Conservation (phyloP, 23 tunicate species). For the Styela plicata region DNA sequence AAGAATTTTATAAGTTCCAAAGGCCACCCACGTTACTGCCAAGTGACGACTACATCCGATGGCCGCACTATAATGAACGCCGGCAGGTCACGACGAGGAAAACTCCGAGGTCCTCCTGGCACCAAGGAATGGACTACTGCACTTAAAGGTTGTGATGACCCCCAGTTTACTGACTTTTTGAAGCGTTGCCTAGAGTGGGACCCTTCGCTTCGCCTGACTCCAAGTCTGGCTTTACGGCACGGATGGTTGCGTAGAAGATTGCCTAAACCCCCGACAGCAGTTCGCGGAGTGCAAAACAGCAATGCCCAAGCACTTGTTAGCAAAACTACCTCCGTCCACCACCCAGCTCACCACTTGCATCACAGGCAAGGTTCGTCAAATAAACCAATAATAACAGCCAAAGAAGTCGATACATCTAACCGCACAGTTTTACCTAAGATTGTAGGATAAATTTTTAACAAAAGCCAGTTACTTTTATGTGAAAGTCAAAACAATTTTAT, state of each 20-base stretch:
- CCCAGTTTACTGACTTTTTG: conserved; percentile 83
- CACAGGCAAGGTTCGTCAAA: conserved; percentile 48
- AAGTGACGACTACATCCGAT: conserved; percentile 81
- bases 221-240: conserved; percentile 94
- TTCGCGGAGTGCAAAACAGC: conserved; percentile 6
- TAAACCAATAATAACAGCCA: conserved; percentile 63
- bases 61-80: conserved; percentile 90
- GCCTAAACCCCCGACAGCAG: conserved; percentile 70
- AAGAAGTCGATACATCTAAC: conserved; percentile 52
- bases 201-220: conserved; percentile 80
- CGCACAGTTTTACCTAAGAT: conserved; percentile 89
- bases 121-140: conserved; percentile 90
- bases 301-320: conserved; percentile 18
- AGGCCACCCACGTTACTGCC: conserved; percentile 98
- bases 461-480: not conserved
- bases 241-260: conserved; percentile 92
- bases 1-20: conserved; percentile 92
- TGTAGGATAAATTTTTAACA: conserved; percentile 42
- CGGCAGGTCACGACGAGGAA: conserved; percentile 89
- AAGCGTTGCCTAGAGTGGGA: conserved; percentile 97
- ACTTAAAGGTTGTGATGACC: conserved; percentile 91
- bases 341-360: conserved; percentile 26
- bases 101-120: conserved; percentile 94
- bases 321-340: conserved; percentile 27
- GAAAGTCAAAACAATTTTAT: not conserved